Percentiles rank a stretch among this genome's conserved stretches.
Conservation (phyloP, 1,140 invertebrate genomes). For the Scaptomyza hsui region DNA sequence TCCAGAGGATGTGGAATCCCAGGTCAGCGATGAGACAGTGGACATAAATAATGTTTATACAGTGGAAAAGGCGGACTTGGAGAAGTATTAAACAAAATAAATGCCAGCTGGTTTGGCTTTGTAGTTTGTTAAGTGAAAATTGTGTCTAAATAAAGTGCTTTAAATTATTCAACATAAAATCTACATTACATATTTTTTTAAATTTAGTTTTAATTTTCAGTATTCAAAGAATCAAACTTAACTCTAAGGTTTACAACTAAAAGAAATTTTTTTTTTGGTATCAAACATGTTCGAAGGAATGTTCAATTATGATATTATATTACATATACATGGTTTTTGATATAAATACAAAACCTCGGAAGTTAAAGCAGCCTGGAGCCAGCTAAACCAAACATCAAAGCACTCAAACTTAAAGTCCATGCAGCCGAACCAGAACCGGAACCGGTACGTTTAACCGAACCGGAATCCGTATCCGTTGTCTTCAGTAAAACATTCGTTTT, state of each 20-base stretch:
- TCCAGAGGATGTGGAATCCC: constrained; percentile 56
- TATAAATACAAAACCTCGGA: not conserved
- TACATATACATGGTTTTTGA: not conserved
- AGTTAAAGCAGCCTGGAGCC: constrained; percentile 2
- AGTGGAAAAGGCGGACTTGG: constrained; percentile 33
- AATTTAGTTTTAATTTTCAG: not conserved
- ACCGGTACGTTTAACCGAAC: not conserved
- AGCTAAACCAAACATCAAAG: constrained; percentile 1
- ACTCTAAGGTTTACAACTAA: too few relatives aligned
- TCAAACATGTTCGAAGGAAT: too few relatives aligned
- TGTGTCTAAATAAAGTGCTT: constrained; percentile 45
- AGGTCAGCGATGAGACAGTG: constrained; percentile 64
- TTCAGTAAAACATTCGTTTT: constrained; percentile 48
- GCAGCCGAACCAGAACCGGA: not conserved
- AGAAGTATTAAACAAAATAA: constrained; percentile 43
- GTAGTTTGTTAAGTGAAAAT: constrained; percentile 1
- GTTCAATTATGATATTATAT: too few relatives aligned
- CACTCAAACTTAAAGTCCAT: not conserved
- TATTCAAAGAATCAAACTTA: too few relatives aligned
- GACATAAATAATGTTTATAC: constrained; percentile 65
- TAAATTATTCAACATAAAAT: not conserved
- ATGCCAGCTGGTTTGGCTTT: constrained; percentile 54
- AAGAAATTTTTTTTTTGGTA: too few relatives aligned
- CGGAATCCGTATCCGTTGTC: not conserved
- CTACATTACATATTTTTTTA: too few relatives aligned